A percentile compares a stretch with the other conserved stretches of the same genome.
These are phyloP conservation scores for Melanostigma gelatinosum DNA, from an alignment of 2,113 vertebrate species.

Conservation along the genomic window DNA sequence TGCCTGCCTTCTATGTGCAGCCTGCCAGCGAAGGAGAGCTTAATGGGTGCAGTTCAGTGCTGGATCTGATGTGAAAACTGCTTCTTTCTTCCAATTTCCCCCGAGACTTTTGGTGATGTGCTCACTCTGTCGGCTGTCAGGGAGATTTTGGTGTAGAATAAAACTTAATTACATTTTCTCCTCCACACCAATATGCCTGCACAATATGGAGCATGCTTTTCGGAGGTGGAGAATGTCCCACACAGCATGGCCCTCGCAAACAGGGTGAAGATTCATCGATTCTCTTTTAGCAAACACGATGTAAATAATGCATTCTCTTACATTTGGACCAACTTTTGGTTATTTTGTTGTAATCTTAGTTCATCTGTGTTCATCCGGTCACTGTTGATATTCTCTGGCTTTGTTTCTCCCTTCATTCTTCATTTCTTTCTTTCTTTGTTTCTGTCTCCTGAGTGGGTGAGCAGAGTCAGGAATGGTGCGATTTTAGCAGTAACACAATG, in stretches of 20 bases:
- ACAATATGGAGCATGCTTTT: not conserved
- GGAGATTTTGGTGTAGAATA: constrained; percentile 19
- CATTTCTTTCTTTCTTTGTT: not conserved
- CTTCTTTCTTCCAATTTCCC: constrained; percentile 13
- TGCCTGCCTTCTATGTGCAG: not conserved
- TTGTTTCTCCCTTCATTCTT: not conserved
- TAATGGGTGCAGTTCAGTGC: constrained; percentile 22
- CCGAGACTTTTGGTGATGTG: constrained; percentile 23
- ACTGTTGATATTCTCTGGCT: not conserved
- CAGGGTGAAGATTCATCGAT: not conserved
- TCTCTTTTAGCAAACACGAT: not conserved
- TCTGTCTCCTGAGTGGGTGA: constrained; percentile 31
- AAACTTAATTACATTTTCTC: constrained; percentile 29
- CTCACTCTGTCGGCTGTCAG: not conserved
- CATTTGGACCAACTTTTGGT: not conserved
- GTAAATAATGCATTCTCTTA: not conserved
- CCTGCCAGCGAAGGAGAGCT: constrained; percentile 1
- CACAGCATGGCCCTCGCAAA: not conserved
- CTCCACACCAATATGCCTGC: constrained; percentile 6
- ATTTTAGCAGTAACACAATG: constrained; percentile 42
- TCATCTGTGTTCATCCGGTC: not conserved
- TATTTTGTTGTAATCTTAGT: no score
- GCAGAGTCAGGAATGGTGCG: constrained; percentile 33
- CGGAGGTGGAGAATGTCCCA: not conserved
- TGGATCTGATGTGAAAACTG: constrained; percentile 25